Evolutionary conservation across 2,797 vertebrate species (phyloP).

Genomic region (Artibeus jamaicensis): DNA sequence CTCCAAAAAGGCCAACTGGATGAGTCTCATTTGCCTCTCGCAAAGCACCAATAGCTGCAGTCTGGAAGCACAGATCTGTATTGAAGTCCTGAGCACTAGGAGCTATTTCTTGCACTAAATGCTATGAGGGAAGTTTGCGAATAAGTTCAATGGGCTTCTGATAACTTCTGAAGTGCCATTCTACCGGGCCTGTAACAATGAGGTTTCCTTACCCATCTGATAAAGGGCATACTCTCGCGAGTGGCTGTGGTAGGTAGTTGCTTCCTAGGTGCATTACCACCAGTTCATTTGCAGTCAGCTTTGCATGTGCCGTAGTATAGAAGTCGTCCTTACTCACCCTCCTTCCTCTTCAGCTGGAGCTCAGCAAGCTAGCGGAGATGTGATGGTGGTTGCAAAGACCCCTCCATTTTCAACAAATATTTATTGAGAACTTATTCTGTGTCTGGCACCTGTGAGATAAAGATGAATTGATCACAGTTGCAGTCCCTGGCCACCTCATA

Average conservation of each 20-base stretch:
- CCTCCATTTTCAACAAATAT: slow-evolving; percentile 1
- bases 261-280: background rate
- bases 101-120: background rate
- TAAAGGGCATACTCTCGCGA: background rate
- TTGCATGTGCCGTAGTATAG: background rate
- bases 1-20: background rate
- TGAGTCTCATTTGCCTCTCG: slow-evolving; percentile 73
- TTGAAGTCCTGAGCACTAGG: slow-evolving; percentile 85
- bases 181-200: background rate
- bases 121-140: background rate
- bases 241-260: background rate
- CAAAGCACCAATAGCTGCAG: slow-evolving; percentile 88
- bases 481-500: background rate
- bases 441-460: background rate
- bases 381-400: background rate
- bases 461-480: background rate
- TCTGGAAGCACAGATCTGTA: slow-evolving; percentile 89
- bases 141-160: background rate
- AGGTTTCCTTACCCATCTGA: background rate
- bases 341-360: background rate
- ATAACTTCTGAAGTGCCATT: background rate
- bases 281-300: background rate
- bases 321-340: background rate
- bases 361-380: background rate
- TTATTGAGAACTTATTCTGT: slow-evolving; percentile 17